Conservation (phyloP, 2,797 vertebrate species). For the Poeciliopsis infans region DNA sequence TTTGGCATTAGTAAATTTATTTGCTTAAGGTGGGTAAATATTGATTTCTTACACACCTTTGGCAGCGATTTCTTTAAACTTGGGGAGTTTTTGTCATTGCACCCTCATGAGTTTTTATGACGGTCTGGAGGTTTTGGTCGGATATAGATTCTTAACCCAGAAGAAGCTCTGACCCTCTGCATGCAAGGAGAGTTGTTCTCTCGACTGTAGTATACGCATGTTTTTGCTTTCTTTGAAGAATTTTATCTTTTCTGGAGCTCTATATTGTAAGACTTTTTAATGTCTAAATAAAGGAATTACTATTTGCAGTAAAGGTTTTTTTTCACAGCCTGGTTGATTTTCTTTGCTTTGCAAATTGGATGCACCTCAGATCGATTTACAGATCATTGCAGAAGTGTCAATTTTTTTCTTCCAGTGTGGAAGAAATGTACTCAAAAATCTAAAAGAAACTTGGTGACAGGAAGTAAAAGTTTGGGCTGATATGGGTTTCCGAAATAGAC, state of each 20-base stretch:
- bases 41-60: constrained; percentile 47
- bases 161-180: constrained; percentile 81
- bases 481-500: background rate
- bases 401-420: background rate
- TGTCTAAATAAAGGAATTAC: constrained; percentile 88
- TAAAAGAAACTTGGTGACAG: too few species aligned
- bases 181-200: constrained; percentile 82
- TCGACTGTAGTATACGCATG: constrained; percentile 86
- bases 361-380: background rate
- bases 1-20: constrained; percentile 57
- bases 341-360: background rate
- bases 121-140: constrained; percentile 52
- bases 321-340: background rate
- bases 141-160: constrained; percentile 70
- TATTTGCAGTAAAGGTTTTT: constrained; percentile 84
- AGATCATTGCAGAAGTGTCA: background rate
- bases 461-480: background rate
- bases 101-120: constrained; percentile 46
- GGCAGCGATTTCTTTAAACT: constrained; percentile 46
- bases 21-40: constrained; percentile 46
- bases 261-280: constrained; percentile 92
- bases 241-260: constrained; percentile 91
- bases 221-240: constrained; percentile 84
- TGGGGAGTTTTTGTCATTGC: constrained; percentile 64
- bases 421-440: background rate